phyloP scores from a whole-genome alignment of 1,140 invertebrate species.

The Helicoverpa armigera region DNA sequence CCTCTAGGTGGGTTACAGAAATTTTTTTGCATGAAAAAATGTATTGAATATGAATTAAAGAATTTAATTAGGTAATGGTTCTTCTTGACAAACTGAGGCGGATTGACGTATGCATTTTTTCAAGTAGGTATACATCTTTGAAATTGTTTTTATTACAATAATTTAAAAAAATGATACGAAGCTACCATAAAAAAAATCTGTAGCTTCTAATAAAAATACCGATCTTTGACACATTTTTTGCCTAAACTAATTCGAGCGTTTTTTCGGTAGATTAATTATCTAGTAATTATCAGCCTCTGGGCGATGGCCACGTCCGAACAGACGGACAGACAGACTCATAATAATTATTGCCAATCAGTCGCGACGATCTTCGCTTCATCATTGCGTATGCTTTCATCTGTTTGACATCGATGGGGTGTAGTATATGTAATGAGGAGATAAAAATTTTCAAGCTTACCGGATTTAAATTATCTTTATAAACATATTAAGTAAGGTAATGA shows the following conservation, averaged over 20 bases:
- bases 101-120: too few relatives aligned
- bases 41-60: not conserved
- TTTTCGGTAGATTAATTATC: conserved; percentile 50
- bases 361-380: conserved; percentile 55
- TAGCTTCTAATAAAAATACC: not conserved
- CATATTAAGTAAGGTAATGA: too few relatives aligned
- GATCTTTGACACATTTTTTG: conserved; percentile 17
- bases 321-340: conserved; percentile 46
- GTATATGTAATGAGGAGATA: conserved; percentile 45
- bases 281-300: conserved; percentile 35
- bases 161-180: too few relatives aligned
- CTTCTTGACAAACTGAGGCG: too few relatives aligned
- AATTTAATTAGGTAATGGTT: too few relatives aligned
- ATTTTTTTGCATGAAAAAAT: not conserved
- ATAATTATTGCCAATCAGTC: conserved; percentile 63
- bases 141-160: too few relatives aligned
- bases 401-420: conserved; percentile 53
- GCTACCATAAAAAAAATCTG: too few relatives aligned
- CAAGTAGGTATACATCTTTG: too few relatives aligned
- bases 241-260: not conserved
- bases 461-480: too few relatives aligned
- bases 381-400: conserved; percentile 53
- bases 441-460: not conserved
- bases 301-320: conserved; percentile 4
- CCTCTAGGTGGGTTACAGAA: not conserved